Conservation (phyloP, 2,888 invertebrate genomes). For the Sinhomidia bicolor region DNA sequence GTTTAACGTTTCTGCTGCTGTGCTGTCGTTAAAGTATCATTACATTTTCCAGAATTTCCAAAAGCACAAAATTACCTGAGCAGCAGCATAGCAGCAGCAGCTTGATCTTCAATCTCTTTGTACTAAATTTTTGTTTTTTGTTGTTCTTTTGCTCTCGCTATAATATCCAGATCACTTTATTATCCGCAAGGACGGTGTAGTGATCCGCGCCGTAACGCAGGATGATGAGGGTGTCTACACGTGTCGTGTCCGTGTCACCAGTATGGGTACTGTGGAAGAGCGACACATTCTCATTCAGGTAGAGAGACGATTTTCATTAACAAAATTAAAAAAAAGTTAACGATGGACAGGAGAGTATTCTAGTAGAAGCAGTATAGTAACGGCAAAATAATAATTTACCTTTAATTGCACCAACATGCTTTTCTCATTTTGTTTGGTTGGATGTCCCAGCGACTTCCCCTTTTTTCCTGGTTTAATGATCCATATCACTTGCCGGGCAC, state of each 20-base stretch:
- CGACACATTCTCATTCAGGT: conserved; percentile 85
- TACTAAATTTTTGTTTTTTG: no score
- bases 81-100: no score
- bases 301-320: background rate
- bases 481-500: background rate
- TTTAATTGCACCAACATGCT: background rate
- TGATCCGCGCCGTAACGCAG: conserved; percentile 89
- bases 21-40: no score
- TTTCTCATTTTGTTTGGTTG: no score
- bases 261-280: conserved; percentile 89
- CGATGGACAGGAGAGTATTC: background rate
- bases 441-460: no score
- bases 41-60: no score
- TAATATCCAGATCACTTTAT: conserved; percentile 89
- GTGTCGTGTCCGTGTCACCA: conserved; percentile 92
- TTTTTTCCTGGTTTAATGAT: background rate
- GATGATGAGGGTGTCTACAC: conserved; percentile 93
- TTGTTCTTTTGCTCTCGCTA: no score
- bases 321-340: background rate
- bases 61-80: no score
- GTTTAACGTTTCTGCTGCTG: no score
- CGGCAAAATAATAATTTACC: no score
- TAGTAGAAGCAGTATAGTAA: no score
- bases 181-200: conserved; percentile 88
- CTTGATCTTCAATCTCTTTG: no score